Percentiles rank a stretch among this genome's conserved stretches.
Conservation (phyloP, 2,113 vertebrate species). For the Butorides virescens region DNA sequence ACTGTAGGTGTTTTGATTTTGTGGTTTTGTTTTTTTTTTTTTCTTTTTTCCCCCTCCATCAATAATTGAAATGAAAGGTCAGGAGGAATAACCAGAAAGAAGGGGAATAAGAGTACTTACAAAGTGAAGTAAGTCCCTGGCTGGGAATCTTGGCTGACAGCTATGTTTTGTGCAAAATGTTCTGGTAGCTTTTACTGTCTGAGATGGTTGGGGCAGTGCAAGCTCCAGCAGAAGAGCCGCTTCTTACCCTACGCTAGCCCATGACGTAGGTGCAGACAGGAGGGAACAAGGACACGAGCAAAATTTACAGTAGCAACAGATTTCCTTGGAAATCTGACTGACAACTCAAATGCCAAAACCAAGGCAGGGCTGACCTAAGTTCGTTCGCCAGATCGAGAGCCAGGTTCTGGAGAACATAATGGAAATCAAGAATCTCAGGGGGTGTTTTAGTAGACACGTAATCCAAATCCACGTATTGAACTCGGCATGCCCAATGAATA, state of each 20-base stretch:
- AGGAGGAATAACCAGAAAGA: background rate
- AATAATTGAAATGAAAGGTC: background rate
- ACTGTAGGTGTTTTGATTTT: conserved; percentile 1
- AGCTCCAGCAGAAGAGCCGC: background rate
- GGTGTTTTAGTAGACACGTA: background rate
- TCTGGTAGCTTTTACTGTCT: background rate
- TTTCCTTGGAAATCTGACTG: background rate
- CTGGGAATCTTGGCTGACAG: background rate
- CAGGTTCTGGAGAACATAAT: background rate
- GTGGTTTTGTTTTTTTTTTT: background rate
- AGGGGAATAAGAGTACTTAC: background rate
- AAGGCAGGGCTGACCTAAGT: background rate
- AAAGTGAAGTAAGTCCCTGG: background rate
- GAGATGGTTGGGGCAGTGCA: background rate
- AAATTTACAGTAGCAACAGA: background rate
- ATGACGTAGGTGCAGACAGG: background rate
- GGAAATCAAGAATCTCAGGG: background rate
- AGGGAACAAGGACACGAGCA: background rate
- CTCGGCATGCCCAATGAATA: background rate
- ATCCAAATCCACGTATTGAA: background rate
- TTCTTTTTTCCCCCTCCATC: fast-evolving
- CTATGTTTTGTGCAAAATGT: background rate
- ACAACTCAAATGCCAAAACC: background rate
- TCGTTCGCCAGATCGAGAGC: background rate
- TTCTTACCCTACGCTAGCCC: background rate